Evolutionary conservation across 2,113 vertebrate genomes (phyloP).

Genomic region (Chaetodon auriga): DNA sequence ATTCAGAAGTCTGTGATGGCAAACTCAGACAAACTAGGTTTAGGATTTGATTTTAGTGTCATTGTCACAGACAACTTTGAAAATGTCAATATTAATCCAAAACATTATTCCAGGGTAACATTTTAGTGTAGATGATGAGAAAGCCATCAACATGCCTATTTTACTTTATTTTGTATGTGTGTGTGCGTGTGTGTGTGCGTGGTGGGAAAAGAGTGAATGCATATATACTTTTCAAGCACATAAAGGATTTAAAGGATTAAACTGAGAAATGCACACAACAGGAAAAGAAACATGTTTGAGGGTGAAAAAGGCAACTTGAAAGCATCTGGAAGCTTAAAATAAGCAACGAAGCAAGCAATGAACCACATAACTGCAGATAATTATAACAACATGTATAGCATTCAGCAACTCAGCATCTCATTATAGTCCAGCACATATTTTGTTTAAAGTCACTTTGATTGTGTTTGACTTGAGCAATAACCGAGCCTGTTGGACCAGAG

Average conservation of each 20-base stretch:
- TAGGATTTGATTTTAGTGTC: neutral
- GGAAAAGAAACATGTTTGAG: constrained; percentile 35
- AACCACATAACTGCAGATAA: constrained; percentile 77
- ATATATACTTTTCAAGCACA: neutral
- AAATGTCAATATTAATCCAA: neutral
- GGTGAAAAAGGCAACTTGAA: constrained; percentile 51
- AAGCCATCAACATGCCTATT: neutral
- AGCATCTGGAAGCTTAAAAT: constrained; percentile 59
- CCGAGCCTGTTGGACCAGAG: constrained; percentile 70
- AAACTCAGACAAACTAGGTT: no score
- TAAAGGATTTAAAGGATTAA: neutral
- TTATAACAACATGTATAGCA: constrained; percentile 77
- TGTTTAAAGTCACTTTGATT: constrained; percentile 81
- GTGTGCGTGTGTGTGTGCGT: neutral
- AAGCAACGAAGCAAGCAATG: constrained; percentile 37
- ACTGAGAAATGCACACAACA: constrained; percentile 24
- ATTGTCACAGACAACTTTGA: neutral
- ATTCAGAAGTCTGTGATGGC: neutral
- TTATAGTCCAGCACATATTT: constrained; percentile 72
- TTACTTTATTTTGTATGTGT: neutral
- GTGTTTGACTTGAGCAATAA: constrained; percentile 84
- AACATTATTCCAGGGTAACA: neutral
- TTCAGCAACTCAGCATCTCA: constrained; percentile 79
- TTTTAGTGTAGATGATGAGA: neutral
- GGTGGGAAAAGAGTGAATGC: neutral